Evolutionary conservation across 2,797 vertebrate species (phyloP).

Genomic region (Dendrocincla fuliginosa): DNA sequence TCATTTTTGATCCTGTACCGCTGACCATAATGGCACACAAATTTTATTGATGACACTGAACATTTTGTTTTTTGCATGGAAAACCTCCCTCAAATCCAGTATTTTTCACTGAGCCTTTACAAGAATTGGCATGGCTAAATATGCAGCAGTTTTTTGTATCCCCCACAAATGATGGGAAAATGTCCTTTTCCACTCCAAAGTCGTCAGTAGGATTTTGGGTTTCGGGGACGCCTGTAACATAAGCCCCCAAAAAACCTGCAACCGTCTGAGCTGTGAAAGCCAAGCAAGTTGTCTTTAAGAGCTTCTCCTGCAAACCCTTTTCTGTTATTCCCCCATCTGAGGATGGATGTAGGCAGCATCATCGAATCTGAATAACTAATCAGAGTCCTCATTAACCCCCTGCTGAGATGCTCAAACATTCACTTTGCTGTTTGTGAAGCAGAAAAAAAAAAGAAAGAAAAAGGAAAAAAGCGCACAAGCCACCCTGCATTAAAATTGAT

Average conservation of each 20-base stretch:
- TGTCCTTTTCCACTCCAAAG: background rate
- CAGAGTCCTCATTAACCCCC: slow-evolving; percentile 94
- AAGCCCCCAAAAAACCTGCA: background rate
- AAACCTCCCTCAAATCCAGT: background rate
- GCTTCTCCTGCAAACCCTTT: slow-evolving; percentile 14
- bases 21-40: background rate
- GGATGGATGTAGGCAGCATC: slow-evolving; percentile 74
- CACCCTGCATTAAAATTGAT: slow-evolving; percentile 79
- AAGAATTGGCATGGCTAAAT: fast-evolving
- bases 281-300: background rate
- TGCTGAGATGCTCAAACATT: slow-evolving; percentile 84
- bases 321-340: slow-evolving; percentile 19
- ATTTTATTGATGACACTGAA: background rate
- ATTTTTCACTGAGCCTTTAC: background rate
- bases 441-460: slow-evolving; percentile 30
- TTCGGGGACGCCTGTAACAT: background rate
- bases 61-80: fast-evolving
- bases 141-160: background rate
- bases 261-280: background rate
- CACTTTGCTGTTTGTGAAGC: slow-evolving; percentile 85
- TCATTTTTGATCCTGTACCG: background rate
- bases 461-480: background rate
- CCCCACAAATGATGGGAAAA: background rate
- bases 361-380: slow-evolving; percentile 89
- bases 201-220: background rate